Base-by-base conservation (phyloP, 2,113 vertebrate genomes). In the Corydoras maculifer region DNA sequence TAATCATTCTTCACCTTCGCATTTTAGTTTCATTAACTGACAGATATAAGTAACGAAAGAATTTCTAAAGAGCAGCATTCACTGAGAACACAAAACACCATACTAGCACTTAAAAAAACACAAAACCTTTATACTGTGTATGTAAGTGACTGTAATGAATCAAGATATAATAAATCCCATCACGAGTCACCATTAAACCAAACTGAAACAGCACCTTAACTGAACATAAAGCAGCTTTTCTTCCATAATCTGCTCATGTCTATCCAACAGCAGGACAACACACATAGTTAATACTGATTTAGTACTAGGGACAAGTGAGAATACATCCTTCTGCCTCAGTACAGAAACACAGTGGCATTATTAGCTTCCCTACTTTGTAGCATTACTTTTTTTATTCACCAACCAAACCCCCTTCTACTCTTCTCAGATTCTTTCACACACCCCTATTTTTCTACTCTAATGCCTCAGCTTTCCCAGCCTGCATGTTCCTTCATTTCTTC, bases 271-370 rank as follows among this genome's bases (percentile, higher is more conserved):
- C 51, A 50, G 63, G 13, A 64, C 65, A 51, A 14, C 69, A 68
- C 48, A 68, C 72, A 73, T 50, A 49, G 62, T 43, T 31, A 54
- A 43, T 15, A 43, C 73, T 68, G 73, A 65, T 74, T 68, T 69
- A 64, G 69, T 65, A 57, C 58, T 53, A 71, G 68, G 50, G 62
- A 69, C 49, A 58, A 78, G 15, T 72, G 77, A 75, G 73, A 78
- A 73, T 72, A 68, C 74, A 64, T 71, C 67, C 69, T 75, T 78
- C 70, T 72, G 69, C 68, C 66, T 75, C 60, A 58, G 54, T 73
- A 75, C 73, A 61, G 70, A 75, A 67, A 78, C 69, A 69, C 69
- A 48, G 72, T 67, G 70, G 65, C 70, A 69, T 70, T 50, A 64
- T 48, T 57, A 30, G 35, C 58, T 59, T 68, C 62, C 58, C 60